Conservation (phyloP, 53 echinoderm and acorn worm genomes). For the Apostichopus leukothele region DNA sequence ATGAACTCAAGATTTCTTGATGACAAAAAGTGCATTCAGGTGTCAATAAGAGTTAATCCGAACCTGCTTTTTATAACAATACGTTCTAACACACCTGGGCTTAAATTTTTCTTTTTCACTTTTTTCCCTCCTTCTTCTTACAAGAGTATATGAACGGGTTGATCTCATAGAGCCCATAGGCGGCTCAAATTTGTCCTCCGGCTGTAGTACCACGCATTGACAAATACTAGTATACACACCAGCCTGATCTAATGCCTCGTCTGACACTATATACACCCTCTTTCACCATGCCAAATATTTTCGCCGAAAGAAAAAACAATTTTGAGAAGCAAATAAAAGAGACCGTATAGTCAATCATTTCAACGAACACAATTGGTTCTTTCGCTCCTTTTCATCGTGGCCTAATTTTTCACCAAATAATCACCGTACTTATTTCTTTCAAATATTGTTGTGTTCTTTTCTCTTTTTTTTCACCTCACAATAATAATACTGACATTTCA, state of each 20-base stretch:
- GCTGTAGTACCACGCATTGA: too few relatives aligned
- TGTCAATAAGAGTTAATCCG: neutral
- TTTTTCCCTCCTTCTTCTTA: too few relatives aligned
- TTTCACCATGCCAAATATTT: conserved; percentile 24
- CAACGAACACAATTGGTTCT: conserved; percentile 14
- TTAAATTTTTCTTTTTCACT: neutral
- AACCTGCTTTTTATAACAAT: neutral
- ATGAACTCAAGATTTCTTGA: too few relatives aligned
- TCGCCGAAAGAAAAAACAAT: conserved; percentile 38
- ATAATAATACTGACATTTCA: conserved; percentile 4
- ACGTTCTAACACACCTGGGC: conserved; percentile 24
- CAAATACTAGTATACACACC: neutral
- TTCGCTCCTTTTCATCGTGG: neutral
- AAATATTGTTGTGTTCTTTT: neutral
- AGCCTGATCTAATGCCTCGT: neutral
- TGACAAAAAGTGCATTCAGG: conserved; percentile 18
- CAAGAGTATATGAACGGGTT: too few relatives aligned
- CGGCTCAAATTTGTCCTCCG: too few relatives aligned
- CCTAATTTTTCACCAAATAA: conserved; percentile 9
- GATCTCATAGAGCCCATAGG: too few relatives aligned
- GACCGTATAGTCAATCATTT: conserved; percentile 17
- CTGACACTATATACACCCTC: neutral
- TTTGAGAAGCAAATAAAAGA: conserved; percentile 35
- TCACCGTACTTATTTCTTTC: neutral
- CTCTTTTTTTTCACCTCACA: neutral